Conservation (phyloP, 2,113 vertebrate species). For the Bubo scandiacus region DNA sequence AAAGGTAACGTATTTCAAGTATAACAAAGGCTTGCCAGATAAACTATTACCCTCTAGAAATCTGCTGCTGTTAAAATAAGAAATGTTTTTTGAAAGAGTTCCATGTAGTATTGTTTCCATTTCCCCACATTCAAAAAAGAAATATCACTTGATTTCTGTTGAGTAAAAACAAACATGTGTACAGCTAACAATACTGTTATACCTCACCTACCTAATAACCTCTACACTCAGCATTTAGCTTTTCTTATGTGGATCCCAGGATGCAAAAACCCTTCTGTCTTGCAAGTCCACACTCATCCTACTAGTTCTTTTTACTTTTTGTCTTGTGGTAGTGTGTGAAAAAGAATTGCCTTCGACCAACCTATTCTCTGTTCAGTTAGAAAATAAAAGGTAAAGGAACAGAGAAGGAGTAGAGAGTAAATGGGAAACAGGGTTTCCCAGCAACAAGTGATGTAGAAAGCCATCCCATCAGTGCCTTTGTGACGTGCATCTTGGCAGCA, state of each 20-base stretch:
- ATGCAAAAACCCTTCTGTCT: neutral
- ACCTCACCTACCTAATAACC: neutral
- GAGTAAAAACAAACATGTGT: neutral
- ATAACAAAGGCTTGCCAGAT: conserved; percentile 6
- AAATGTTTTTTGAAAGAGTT: neutral
- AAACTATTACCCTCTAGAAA: neutral
- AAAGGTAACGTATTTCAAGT: neutral
- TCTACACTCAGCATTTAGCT: neutral
- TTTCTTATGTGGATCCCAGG: neutral
- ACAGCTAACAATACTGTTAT: neutral
- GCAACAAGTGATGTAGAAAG: neutral
- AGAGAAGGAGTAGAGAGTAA: neutral
- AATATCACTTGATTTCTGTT: neutral
- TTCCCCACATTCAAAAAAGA: neutral
- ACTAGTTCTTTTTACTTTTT: neutral
- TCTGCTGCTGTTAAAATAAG: neutral
- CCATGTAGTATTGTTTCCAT: neutral
- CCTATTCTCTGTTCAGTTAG: neutral
- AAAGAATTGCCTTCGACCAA: neutral
- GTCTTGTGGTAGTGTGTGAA: neutral
- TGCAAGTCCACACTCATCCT: neutral
- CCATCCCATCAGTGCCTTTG: neutral
- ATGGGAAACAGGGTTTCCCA: neutral
- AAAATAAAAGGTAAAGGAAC: neutral
- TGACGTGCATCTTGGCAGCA: neutral